phyloP scores from a whole-genome alignment of 2,797 vertebrate species.

The Argentina silus region DNA sequence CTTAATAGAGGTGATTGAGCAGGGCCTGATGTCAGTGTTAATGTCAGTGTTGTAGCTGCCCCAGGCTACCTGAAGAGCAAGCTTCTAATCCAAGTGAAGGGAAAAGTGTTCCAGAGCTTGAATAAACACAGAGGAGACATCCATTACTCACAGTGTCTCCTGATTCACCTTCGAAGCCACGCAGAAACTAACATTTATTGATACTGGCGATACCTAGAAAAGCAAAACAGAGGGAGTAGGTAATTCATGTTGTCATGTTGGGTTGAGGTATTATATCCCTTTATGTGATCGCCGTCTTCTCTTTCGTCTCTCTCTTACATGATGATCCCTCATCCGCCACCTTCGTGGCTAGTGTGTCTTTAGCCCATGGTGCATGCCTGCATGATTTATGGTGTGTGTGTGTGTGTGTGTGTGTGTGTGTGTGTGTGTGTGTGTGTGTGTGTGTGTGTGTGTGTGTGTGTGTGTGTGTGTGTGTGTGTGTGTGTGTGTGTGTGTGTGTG shows the following conservation, averaged over 20 bases:
- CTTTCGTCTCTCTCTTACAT: neutral
- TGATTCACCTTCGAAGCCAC: neutral
- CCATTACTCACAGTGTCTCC: neutral
- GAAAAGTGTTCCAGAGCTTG: neutral
- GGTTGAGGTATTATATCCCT: neutral
- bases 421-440: neutral
- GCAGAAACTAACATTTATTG: slow-evolving; percentile 1
- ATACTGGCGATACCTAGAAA: neutral
- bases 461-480: no score
- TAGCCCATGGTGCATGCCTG: neutral
- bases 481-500: no score
- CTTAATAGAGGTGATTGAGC: neutral
- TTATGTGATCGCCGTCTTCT: slow-evolving; percentile 1
- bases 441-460: neutral
- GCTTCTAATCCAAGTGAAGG: neutral
- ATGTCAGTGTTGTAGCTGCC: neutral
- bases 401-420: neutral
- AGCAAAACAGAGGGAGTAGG: neutral
- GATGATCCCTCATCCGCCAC: neutral
- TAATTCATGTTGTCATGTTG: slow-evolving; percentile 1
- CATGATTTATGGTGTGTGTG: neutral
- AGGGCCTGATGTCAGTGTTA: neutral
- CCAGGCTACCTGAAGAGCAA: neutral
- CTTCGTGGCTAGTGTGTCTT: neutral
- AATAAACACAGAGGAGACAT: slow-evolving; percentile 11